These are phyloP conservation scores for Sebastes matsubarae DNA, from an alignment of 2,797 vertebrate species.

Conservation along the genomic window DNA sequence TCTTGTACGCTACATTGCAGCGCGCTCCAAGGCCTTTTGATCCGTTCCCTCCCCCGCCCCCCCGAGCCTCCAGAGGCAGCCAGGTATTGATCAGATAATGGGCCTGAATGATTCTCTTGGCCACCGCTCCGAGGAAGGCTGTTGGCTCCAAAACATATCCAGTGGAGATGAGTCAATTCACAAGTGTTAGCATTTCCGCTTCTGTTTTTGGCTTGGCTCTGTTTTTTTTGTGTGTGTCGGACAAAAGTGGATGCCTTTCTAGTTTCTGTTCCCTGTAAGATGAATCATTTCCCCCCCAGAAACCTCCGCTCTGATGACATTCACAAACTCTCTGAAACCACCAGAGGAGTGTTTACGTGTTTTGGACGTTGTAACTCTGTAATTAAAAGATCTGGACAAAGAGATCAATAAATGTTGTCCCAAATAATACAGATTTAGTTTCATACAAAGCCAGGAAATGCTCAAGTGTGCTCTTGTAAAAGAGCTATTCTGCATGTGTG, in stretches of 20 bases:
- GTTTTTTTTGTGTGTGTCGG: slow-evolving; percentile 34
- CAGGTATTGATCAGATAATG: slow-evolving; percentile 75
- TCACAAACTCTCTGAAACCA: slow-evolving; percentile 10
- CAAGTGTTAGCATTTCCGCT: slow-evolving; percentile 61
- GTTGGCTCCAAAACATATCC: slow-evolving; percentile 57
- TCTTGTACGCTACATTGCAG: slow-evolving; percentile 39
- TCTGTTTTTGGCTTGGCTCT: slow-evolving; percentile 37
- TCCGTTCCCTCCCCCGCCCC: not conserved
- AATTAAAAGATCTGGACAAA: not conserved
- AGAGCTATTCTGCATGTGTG: not conserved
- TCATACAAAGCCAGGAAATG: not conserved
- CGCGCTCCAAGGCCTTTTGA: slow-evolving; percentile 61
- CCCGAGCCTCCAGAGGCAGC: slow-evolving; percentile 51
- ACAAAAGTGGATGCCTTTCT: slow-evolving; percentile 53
- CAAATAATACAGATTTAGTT: not conserved
- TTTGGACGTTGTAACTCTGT: not conserved
- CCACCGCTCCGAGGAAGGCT: slow-evolving; percentile 36
- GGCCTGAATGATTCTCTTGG: slow-evolving; percentile 64
- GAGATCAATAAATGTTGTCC: not conserved
- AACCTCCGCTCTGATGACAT: slow-evolving; percentile 19
- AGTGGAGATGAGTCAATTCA: slow-evolving; percentile 66
- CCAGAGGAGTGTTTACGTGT: not conserved
- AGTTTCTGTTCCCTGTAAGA: slow-evolving; percentile 74
- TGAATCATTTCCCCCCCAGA: slow-evolving; percentile 51
- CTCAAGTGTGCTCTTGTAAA: not conserved